Evolutionary conservation across 2,888 invertebrate species (phyloP).

Genomic region (Poecilus cupreus): DNA sequence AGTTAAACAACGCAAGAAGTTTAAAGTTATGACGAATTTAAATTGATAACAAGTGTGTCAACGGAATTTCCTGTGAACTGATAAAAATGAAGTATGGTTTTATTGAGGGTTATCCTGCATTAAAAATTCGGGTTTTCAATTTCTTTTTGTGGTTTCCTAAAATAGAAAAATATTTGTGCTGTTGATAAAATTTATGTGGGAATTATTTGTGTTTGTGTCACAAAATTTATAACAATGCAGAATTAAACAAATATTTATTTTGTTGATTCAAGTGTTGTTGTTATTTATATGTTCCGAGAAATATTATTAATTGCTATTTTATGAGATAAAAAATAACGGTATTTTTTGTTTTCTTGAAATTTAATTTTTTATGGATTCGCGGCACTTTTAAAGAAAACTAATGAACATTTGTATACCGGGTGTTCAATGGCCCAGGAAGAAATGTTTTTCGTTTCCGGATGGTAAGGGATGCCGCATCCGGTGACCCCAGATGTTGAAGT

Average conservation of each 20-base stretch:
- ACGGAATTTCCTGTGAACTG: background rate
- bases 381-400: conserved; percentile 6
- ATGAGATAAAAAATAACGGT: background rate
- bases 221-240: background rate
- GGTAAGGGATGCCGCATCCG: conserved; percentile 40
- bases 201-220: background rate
- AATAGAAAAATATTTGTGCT: background rate
- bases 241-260: background rate
- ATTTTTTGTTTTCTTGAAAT: conserved; percentile 21
- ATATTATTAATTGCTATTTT: background rate
- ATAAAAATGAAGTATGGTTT: background rate
- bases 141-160: no score
- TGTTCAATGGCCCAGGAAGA: conserved; percentile 39
- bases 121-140: background rate
- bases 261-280: background rate
- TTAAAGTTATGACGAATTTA: background rate
- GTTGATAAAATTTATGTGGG: background rate
- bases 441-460: conserved; percentile 40
- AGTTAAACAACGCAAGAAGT: background rate
- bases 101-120: background rate
- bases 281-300: background rate
- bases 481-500: background rate
- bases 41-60: conserved; percentile 7
- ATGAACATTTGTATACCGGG: conserved; percentile 27
- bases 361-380: background rate